Base-by-base conservation (phyloP, 2,113 vertebrate species). In the Epinephelus cyanopodus region DNA sequence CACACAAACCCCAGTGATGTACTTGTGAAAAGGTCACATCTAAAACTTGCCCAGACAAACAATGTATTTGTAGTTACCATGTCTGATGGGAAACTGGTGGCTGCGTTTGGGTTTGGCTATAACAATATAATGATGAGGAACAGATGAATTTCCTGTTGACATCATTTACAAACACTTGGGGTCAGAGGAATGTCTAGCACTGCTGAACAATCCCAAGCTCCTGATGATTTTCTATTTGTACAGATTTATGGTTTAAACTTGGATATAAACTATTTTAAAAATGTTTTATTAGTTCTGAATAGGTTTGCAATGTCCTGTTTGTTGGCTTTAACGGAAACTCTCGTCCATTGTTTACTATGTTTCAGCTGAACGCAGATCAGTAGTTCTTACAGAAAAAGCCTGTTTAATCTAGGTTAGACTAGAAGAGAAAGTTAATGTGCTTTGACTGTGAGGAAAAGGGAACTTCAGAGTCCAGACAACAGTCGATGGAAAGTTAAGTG, bases 51-150 rank as follows among this genome's bases (percentile, higher is more conserved):
- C 33, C 18, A 69, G 1, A 96, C 97, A 0, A 97, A 99, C 82
- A 97, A 96, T 48, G 96, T 96, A 47, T 93, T 98, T 39, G 79
- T 97, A 57, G 95, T 98, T 6, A 91, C 98, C 79, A 98, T 98
- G 97, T 98, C 97, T 33, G 97, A 98, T 0, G 97, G 97, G 33
- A 78, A 89, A 74, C 91, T 65, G 37, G 92, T 0, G 23, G 3
- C 33, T 37, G 33, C 6, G 33, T 37, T 37, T 37, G 33, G 33
- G 33, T 37, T 1, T 37, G 33, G 33, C 33, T 37, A 37, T 7
- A 37, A 37, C 33, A 37, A 37, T 7, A 37, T 37, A 37, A 37
- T 12, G 21, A 18, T 18, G 7, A 25, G 5, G 5, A 61, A 5
- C 65, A 5, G 96, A 97, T 73, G 13, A 92, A 37, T 94, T 97